Evolutionary conservation across 2,888 invertebrate species (phyloP).

Genomic region (Orthosia gothica): DNA sequence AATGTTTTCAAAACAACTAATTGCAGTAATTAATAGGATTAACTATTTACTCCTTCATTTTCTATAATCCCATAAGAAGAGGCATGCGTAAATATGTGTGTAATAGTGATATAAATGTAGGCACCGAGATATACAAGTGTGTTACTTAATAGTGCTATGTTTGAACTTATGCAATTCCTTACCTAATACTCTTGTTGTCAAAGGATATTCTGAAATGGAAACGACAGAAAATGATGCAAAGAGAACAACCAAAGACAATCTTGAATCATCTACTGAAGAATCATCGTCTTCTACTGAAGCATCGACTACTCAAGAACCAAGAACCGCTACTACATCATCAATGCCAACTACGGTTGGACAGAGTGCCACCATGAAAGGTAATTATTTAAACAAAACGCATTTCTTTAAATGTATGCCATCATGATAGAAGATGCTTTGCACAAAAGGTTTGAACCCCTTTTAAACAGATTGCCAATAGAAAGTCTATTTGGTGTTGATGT

Average conservation of each 20-base stretch:
- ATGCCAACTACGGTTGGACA: neutral
- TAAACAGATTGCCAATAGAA: neutral
- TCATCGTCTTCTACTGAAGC: neutral
- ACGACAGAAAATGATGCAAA: neutral
- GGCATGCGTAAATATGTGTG: constrained; percentile 14
- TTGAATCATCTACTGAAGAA: neutral
- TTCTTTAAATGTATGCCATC: neutral
- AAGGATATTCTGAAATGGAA: neutral
- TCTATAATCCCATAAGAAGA: constrained; percentile 35
- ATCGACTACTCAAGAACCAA: neutral
- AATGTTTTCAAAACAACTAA: neutral
- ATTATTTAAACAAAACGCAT: neutral
- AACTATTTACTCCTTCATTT: neutral
- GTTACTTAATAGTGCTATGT: neutral
- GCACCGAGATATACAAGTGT: constrained; percentile 16
- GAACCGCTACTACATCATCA: neutral
- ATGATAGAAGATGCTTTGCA: neutral
- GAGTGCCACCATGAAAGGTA: constrained; percentile 28
- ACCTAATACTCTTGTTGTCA: no score
- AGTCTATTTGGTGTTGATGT: neutral
- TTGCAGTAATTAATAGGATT: neutral
- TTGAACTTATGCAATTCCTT: constrained; percentile 5
- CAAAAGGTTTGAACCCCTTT: neutral
- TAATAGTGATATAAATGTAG: constrained; percentile 32
- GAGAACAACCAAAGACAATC: neutral